phyloP scores from a whole-genome alignment of 2,113 vertebrate species.

The Willisornis vidua region DNA sequence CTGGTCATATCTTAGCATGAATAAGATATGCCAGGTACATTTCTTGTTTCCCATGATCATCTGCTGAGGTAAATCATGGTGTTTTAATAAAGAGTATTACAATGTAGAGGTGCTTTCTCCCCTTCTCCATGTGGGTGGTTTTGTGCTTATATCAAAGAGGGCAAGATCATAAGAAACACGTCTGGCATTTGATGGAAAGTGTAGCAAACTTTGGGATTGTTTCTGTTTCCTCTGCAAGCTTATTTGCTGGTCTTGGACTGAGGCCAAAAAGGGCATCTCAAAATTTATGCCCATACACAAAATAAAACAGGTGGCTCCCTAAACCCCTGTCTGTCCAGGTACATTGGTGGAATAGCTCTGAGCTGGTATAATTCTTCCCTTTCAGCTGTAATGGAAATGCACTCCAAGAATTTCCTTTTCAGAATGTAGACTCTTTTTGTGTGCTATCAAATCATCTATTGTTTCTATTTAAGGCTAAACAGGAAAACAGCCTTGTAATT shows the following conservation, averaged over 20 bases:
- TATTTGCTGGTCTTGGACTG: background rate
- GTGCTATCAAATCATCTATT: constrained; percentile 18
- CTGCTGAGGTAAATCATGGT: background rate
- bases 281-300: background rate
- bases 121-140: background rate
- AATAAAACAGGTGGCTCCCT: background rate
- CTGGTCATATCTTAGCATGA: background rate
- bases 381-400: constrained; percentile 50
- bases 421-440: constrained; percentile 31
- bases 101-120: fast-evolving
- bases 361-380: background rate
- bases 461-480: constrained; percentile 78
- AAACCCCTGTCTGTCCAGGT: background rate
- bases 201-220: background rate
- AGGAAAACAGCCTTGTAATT: constrained; percentile 73
- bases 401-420: constrained; percentile 69
- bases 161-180: background rate
- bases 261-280: background rate
- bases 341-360: background rate
- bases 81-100: background rate
- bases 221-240: background rate
- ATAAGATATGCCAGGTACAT: background rate
- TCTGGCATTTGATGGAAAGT: background rate
- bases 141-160: background rate
- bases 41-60: background rate